A percentile compares a stretch with the other conserved stretches of the same genome.
Conservation (phyloP, 2,888 invertebrate genomes). For the Harpagoxenus sublaevis region DNA sequence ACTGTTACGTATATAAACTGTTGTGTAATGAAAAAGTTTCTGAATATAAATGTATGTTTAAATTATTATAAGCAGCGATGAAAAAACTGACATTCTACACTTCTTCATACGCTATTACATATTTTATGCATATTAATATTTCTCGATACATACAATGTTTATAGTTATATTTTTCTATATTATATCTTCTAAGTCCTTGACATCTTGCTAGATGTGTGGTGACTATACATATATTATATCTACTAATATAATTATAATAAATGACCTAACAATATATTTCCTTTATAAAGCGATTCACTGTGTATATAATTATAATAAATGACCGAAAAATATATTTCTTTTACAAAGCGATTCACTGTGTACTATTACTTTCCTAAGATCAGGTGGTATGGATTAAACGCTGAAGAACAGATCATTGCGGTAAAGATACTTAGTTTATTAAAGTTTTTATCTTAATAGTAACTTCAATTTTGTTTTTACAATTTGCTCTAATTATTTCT, state of each 20-base stretch:
- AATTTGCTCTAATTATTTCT: slow-evolving; percentile 64
- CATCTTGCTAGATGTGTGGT: too few relatives aligned
- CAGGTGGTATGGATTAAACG: too few relatives aligned
- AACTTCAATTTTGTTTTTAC: slow-evolving; percentile 56
- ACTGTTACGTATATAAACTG: not conserved
- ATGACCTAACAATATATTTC: too few relatives aligned
- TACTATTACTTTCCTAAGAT: not conserved
- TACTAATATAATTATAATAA: too few relatives aligned
- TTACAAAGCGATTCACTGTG: not conserved
- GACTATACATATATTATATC: too few relatives aligned
- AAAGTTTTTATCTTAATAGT: slow-evolving; percentile 45
- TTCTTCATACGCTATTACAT: not conserved
- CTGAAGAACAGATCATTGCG: not conserved
- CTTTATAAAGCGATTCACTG: too few relatives aligned
- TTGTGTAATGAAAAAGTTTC: slow-evolving; percentile 13
- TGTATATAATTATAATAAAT: not conserved
- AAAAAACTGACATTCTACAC: not conserved
- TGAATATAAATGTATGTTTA: slow-evolving; percentile 11
- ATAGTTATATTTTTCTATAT: slow-evolving; percentile 42
- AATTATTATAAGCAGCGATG: slow-evolving; percentile 10
- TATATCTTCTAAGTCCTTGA: too few relatives aligned
- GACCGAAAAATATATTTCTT: slow-evolving; percentile 29
- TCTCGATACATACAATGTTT: not conserved
- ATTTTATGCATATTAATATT: slow-evolving; percentile 23
- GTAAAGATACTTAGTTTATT: slow-evolving; percentile 21